Evolutionary conservation across 2,113 vertebrate genomes (phyloP).

Genomic region (Sander vitreus): DNA sequence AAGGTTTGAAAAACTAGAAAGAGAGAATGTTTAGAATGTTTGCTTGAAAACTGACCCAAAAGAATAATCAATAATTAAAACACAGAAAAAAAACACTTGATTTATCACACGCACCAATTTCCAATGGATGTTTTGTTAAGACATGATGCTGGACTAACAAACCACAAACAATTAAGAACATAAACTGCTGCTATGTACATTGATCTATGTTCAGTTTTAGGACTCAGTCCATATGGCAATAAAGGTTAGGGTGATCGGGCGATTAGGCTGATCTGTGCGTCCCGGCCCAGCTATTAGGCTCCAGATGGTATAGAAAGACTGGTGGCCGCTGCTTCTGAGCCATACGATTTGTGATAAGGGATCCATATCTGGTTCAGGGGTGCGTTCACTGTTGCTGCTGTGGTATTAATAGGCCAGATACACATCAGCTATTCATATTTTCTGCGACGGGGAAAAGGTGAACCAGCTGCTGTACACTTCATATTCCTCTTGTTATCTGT

Average conservation of each 20-base stretch:
- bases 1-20: not conserved
- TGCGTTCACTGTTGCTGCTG: constrained; percentile 56
- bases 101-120: constrained; percentile 1
- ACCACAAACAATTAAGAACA: constrained; percentile 36
- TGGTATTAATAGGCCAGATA: constrained; percentile 74
- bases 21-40: not conserved
- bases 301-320: constrained; percentile 63
- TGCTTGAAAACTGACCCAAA: not conserved
- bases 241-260: constrained; percentile 45
- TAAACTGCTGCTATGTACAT: constrained; percentile 32
- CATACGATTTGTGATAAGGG: constrained; percentile 55
- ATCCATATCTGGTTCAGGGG: constrained; percentile 64
- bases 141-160: constrained; percentile 33
- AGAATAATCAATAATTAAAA: constrained; percentile 2
- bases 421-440: constrained; percentile 72
- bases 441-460: constrained; percentile 46
- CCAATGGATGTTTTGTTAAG: constrained; percentile 23
- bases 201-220: constrained; percentile 57
- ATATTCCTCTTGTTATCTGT: constrained; percentile 75
- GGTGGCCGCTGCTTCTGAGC: constrained; percentile 33
- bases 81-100: not conserved
- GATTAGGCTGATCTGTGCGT: constrained; percentile 56
- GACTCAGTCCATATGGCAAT: constrained; percentile 53
- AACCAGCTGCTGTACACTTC: constrained; percentile 59
- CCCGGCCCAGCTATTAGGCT: constrained; percentile 45